Base-by-base conservation (phyloP, 2,797 vertebrate genomes). In the Peromyscus attwateri region DNA sequence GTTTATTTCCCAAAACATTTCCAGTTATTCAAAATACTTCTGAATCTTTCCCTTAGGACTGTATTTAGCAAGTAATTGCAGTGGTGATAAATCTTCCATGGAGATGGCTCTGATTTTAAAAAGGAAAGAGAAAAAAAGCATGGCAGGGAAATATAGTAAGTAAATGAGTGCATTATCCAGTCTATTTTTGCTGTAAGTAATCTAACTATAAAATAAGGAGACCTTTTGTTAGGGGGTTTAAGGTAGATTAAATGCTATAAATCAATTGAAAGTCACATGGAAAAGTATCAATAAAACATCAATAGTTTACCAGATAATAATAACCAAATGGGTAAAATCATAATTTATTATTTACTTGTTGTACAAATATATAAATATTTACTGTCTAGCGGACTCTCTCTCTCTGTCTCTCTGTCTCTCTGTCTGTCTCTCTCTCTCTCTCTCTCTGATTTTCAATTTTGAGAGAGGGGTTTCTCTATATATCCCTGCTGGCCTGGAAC, bases 11-110 rank as follows among this genome's bases (percentile, higher is more conserved):
- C 94, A 81, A 80, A 92, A 93, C 19, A 95, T 81, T 49, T 77
- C 77, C 60, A 96, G 34, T 64, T 87, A 40, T 12, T 93, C 52
- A 66, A 93, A 96, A 83, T 27, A 84, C n/a, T 80, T 87, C 94
- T 57, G 71, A 19, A 95, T 80, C 62, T 85, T 85, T 85, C 52
- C 14, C 43, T 95, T 79, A 46, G 40, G 31, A 64, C 77, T 31
- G 62, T 73, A 97, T 87, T 91, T 17, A 55, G 21, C 55, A 27
- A 95, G 81, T 55, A 49, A 89, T 91, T 40, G 92, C 62, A 71
- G 14, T 55, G 37, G 75, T n/a, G 17, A 71, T 64, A 92, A 66
- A 89, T 77, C 43, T 92, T 96, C n/a, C 68, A 84, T 46, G 8
- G 34, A 95, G 31, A 43, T 75, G 43, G 13, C 9, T 87, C 46